Conservation (phyloP, 2,113 vertebrate genomes). For the Balaeniceps rex region DNA sequence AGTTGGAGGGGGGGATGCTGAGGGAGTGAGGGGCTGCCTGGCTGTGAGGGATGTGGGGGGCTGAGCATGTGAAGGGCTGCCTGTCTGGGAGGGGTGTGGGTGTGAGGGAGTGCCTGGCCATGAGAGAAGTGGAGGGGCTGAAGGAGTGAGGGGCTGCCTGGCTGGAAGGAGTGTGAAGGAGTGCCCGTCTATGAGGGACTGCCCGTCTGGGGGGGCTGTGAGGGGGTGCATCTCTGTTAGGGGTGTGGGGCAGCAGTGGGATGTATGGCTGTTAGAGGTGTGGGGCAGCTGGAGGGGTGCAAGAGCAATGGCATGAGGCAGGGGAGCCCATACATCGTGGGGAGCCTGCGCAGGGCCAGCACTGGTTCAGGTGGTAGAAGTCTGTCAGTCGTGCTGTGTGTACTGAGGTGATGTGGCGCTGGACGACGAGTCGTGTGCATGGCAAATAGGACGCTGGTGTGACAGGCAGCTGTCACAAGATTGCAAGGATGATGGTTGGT, state of each 20-base stretch:
- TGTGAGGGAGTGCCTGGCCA: no score
- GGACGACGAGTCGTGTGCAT: rapidly evolving
- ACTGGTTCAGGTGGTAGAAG: not conserved
- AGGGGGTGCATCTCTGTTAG: not conserved
- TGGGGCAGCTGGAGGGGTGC: not conserved
- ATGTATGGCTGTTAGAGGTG: not conserved
- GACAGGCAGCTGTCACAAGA: not conserved
- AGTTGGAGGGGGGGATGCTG: no score
- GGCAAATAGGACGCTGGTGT: not conserved
- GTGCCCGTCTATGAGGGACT: not conserved
- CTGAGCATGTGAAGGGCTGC: no score
- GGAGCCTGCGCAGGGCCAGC: no score
- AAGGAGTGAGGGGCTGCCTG: not conserved
- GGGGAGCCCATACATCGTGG: rapidly evolving
- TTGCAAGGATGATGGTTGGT: not conserved
- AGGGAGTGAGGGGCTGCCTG: no score
- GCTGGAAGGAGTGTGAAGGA: not conserved
- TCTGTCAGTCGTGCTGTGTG: not conserved
- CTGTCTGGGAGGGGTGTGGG: no score
- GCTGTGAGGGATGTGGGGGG: not conserved
- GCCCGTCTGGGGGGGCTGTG: not conserved
- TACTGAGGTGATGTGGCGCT: not conserved
- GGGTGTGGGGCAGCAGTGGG: not conserved
- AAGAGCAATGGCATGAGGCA: not conserved
- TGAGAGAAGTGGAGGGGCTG: no score